These are phyloP conservation scores for Rhodinocichla rosea DNA, from an alignment of 2,113 vertebrate genomes.

Conservation along the genomic window DNA sequence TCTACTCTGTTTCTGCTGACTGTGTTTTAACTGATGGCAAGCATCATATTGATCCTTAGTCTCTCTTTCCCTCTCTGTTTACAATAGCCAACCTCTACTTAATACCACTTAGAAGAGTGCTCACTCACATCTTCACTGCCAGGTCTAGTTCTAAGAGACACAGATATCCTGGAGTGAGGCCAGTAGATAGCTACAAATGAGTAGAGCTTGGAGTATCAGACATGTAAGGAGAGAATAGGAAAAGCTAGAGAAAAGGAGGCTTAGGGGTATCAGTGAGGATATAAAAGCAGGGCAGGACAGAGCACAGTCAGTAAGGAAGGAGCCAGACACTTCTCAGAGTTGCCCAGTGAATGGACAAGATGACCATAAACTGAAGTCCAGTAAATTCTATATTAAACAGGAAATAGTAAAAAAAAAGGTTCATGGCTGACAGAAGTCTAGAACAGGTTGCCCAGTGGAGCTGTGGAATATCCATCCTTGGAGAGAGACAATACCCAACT, in stretches of 20 bases:
- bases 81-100: not conserved
- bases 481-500: not conserved
- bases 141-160: not conserved
- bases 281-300: not conserved
- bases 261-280: accelerated
- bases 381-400: not conserved
- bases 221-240: not conserved
- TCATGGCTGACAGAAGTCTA: not conserved
- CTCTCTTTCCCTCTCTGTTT: not conserved
- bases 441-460: not conserved
- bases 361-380: not conserved
- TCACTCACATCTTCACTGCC: not conserved
- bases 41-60: not conserved
- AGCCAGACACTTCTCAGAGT: not conserved
- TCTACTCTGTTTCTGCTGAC: not conserved
- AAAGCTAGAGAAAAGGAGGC: not conserved
- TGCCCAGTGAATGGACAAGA: not conserved
- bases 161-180: not conserved
- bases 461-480: not conserved
- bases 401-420: not conserved
- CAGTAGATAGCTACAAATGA: not conserved
- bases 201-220: not conserved
- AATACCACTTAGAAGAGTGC: not conserved
- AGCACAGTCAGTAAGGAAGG: accelerated
- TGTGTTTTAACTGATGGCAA: not conserved